These are phyloP conservation scores for Sitophilus oryzae DNA, from an alignment of 1,140 invertebrate genomes.

Conservation along the genomic window DNA sequence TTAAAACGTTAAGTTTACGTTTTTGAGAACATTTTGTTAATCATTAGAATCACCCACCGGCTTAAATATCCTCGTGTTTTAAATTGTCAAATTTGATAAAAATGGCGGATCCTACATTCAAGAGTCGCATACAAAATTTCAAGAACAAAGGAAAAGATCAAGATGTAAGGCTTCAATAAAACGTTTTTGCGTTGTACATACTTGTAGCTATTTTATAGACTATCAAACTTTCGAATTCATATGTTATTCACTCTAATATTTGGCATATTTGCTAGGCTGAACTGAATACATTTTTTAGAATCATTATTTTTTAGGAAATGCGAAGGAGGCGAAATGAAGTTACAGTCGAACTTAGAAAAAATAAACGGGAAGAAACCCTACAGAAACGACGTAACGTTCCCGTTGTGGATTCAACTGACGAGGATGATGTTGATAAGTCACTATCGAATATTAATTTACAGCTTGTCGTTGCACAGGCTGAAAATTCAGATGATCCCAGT, in stretches of 20 bases:
- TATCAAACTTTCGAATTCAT: background rate
- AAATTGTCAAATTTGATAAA: slow-evolving; percentile 49
- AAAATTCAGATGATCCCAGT: slow-evolving; percentile 59
- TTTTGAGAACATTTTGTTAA: too few relatives aligned
- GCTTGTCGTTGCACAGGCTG: slow-evolving; percentile 69
- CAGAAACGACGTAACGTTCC: slow-evolving; percentile 94
- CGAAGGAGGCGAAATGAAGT: slow-evolving; percentile 91
- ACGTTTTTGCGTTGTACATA: background rate
- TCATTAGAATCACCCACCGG: background rate
- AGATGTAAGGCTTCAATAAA: slow-evolving; percentile 68
- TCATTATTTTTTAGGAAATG: slow-evolving; percentile 69
- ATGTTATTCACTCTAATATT: background rate
- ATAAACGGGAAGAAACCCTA: slow-evolving; percentile 93
- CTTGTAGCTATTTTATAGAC: background rate
- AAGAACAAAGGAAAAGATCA: slow-evolving; percentile 97
- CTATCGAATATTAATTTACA: slow-evolving; percentile 60
- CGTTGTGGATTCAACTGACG: slow-evolving; percentile 72
- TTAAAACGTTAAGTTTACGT: background rate
- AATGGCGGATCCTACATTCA: slow-evolving; percentile 73
- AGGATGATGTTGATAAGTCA: slow-evolving; percentile 67
- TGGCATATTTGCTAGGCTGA: too few relatives aligned
- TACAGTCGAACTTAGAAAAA: slow-evolving; percentile 92
- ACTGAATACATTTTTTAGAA: too few relatives aligned
- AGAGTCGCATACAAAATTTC: slow-evolving; percentile 84
- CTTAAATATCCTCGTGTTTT: slow-evolving; percentile 13